Evolutionary conservation across 1,140 invertebrate genomes (phyloP).

Genomic region (Copidosoma floridanum): DNA sequence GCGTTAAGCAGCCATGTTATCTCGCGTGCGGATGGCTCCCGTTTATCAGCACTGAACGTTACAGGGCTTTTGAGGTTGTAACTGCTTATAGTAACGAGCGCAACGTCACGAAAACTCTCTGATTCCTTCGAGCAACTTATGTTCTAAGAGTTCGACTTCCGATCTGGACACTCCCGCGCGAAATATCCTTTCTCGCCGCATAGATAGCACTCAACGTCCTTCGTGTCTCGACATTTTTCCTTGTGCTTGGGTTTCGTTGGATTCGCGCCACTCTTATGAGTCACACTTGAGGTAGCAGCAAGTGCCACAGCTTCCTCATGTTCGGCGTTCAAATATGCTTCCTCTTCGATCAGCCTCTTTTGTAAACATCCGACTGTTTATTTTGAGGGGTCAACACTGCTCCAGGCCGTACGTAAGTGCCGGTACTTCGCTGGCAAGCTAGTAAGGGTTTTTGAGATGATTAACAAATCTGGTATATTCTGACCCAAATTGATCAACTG

Average conservation of each 20-base stretch:
- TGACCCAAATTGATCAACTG: constrained; percentile 22
- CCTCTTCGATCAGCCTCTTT: constrained; percentile 17
- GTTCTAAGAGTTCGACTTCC: no score
- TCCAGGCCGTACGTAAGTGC: constrained; percentile 23
- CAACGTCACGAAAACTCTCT: no score
- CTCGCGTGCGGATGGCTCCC: background rate
- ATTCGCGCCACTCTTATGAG: background rate
- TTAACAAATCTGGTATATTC: constrained; percentile 15
- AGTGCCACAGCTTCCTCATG: background rate
- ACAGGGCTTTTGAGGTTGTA: no score
- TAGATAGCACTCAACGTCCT: constrained; percentile 13
- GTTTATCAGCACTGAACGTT: constrained; percentile 1
- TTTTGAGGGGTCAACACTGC: constrained; percentile 9
- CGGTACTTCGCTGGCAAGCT: constrained; percentile 22
- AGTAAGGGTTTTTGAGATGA: constrained; percentile 28
- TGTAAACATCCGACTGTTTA: constrained; percentile 7
- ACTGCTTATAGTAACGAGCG: no score
- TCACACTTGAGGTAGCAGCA: background rate
- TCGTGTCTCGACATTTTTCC: constrained; percentile 5
- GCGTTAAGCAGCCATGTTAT: background rate
- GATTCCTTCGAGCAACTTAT: no score
- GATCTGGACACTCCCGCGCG: constrained; percentile 8
- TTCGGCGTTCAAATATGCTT: background rate
- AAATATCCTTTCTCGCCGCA: constrained; percentile 22
- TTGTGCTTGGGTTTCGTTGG: background rate